phyloP scores from a whole-genome alignment of 2,797 vertebrate species.

The Rhodeus uyekii region DNA sequence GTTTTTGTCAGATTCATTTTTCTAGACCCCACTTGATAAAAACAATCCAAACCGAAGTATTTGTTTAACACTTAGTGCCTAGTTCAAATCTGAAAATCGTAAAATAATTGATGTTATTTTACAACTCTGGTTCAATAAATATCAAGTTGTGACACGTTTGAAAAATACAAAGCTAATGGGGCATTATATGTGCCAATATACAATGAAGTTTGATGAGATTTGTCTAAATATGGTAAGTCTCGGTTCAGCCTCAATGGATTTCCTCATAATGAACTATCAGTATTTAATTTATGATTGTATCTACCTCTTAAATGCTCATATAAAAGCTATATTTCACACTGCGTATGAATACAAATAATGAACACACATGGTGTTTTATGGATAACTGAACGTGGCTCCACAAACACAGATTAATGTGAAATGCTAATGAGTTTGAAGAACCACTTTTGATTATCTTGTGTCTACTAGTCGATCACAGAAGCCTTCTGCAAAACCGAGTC shows the following conservation, averaged over 20 bases:
- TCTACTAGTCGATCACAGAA: constrained; percentile 36
- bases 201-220: constrained; percentile 53
- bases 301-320: constrained; percentile 46
- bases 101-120: constrained; percentile 6
- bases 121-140: constrained; percentile 32
- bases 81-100: constrained; percentile 2
- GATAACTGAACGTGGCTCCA: constrained; percentile 39
- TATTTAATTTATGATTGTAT: constrained; percentile 51
- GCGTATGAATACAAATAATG: constrained; percentile 29
- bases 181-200: constrained; percentile 43
- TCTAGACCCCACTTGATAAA: neutral
- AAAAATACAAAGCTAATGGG: constrained; percentile 47
- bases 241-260: constrained; percentile 45
- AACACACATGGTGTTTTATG: constrained; percentile 38
- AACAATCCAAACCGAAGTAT: neutral
- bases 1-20: neutral
- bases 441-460: constrained; percentile 17
- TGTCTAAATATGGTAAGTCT: constrained; percentile 45
- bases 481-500: constrained; percentile 16
- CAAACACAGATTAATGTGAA: constrained; percentile 40
- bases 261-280: constrained; percentile 52
- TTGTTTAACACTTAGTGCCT: neutral
- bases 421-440: constrained; percentile 45
- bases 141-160: constrained; percentile 33
- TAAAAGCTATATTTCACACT: constrained; percentile 34